Percentiles rank a stretch among this genome's conserved stretches.
Evolutionary conservation across 2,113 vertebrate species (phyloP).

Genomic region (Thamnaconus septentrionalis): DNA sequence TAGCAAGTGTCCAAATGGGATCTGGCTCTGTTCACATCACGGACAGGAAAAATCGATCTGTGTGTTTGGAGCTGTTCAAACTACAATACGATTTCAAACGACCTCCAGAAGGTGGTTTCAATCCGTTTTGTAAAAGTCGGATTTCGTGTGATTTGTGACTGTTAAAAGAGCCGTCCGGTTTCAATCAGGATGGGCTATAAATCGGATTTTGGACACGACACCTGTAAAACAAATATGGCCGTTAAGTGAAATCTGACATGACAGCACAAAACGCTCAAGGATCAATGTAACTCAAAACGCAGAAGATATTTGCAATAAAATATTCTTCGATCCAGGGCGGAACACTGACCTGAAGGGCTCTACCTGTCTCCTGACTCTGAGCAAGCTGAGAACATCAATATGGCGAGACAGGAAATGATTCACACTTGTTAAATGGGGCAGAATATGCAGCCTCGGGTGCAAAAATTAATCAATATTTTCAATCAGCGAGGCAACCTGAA

Average conservation of each 20-base stretch:
- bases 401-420: constrained; percentile 2
- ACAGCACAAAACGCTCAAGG: neutral
- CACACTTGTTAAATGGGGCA: constrained; percentile 8
- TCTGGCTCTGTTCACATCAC: too few species aligned
- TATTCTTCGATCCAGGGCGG: constrained; percentile 2
- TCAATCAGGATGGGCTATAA: too few species aligned
- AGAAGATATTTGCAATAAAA: constrained; percentile 5
- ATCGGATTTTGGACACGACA: too few species aligned
- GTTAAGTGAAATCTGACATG: constrained; percentile 9
- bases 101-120: too few species aligned
- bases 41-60: too few species aligned
- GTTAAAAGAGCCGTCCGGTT: too few species aligned
- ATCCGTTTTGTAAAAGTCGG: too few species aligned
- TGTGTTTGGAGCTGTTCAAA: too few species aligned
- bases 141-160: too few species aligned
- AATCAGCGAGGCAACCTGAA: neutral
- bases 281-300: constrained; percentile 6
- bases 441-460: neutral
- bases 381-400: constrained; percentile 13
- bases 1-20: too few species aligned
- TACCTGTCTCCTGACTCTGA: constrained; percentile 1
- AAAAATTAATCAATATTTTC: neutral
- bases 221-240: too few species aligned
- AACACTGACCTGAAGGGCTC: neutral
- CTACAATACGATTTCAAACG: too few species aligned